Conservation (phyloP, 2,888 invertebrate genomes). For the Phortica magna region DNA sequence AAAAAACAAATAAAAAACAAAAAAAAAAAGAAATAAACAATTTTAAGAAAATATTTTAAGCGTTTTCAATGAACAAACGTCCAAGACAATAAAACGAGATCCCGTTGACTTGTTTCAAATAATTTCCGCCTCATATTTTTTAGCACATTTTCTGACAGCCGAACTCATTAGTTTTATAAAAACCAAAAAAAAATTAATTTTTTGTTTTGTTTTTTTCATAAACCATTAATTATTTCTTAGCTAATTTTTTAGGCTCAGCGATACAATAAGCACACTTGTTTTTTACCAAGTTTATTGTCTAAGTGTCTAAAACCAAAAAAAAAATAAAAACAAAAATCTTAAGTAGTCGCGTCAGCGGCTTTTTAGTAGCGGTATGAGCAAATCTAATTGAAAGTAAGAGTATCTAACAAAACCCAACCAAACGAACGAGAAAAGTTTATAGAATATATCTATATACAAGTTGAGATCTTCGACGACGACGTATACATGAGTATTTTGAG, state of each 20-base stretch:
- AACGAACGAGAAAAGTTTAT: slow-evolving; percentile 54
- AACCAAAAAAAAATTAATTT: not conserved
- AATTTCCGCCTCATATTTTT: not conserved
- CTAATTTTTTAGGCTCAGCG: slow-evolving; percentile 2
- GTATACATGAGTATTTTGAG: slow-evolving; percentile 38
- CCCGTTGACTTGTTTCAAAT: not conserved
- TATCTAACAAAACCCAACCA: slow-evolving; percentile 44
- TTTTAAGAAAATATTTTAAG: no score
- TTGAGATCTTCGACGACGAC: not conserved
- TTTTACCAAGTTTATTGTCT: not conserved
- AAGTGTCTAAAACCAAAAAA: not conserved
- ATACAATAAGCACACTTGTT: not conserved
- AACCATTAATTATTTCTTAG: not conserved
- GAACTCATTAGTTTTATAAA: no score
- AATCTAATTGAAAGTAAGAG: slow-evolving; percentile 51
- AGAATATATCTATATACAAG: not conserved
- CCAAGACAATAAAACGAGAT: not conserved
- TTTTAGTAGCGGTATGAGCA: slow-evolving; percentile 50
- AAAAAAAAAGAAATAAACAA: no score
- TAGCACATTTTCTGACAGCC: not conserved
- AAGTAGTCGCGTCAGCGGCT: slow-evolving; percentile 68
- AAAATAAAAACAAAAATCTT: slow-evolving; percentile 46
- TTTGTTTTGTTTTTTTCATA: not conserved
- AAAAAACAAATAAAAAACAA: no score
- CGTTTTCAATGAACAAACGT: no score